A percentile compares a stretch with the other conserved stretches of the same genome.
phyloP scores from a whole-genome alignment of 2,888 invertebrate genomes.

The Lasioglossum pauxillum region DNA sequence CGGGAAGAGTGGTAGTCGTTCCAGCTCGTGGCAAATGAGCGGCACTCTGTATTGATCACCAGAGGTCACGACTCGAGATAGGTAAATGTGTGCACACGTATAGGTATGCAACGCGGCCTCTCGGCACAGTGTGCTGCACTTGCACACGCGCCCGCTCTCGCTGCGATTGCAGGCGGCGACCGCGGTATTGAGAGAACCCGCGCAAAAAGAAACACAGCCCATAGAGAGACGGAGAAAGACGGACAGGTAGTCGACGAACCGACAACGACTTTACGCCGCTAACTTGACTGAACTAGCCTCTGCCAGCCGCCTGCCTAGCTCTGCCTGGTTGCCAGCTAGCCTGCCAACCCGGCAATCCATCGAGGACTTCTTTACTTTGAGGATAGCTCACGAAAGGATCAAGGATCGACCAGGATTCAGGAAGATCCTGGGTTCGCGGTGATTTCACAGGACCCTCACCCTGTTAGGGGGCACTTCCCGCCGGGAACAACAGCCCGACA shows the following conservation, averaged over 20 bases:
- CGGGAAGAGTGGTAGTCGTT: conserved; percentile 62
- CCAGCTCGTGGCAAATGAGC: conserved; percentile 72
- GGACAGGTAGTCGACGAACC: conserved; percentile 53
- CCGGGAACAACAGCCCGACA: too few relatives aligned
- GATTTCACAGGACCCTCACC: too few relatives aligned
- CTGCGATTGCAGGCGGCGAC: conserved; percentile 60
- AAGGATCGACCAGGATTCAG: too few relatives aligned
- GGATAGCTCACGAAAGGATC: too few relatives aligned
- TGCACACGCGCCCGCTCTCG: conserved; percentile 27
- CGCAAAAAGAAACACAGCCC: conserved; percentile 18
- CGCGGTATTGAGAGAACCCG: conserved; percentile 49
- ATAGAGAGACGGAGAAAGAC: conserved; percentile 29
- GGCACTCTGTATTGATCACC: conserved; percentile 72
- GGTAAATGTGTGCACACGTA: conserved; percentile 60
- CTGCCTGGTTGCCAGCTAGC: neutral
- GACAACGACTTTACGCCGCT: conserved; percentile 58
- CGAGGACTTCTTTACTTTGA: too few relatives aligned
- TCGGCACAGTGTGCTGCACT: conserved; percentile 1
- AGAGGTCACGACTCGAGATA: conserved; percentile 70
- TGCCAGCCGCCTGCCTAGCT: neutral
- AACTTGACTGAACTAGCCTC: conserved; percentile 48
- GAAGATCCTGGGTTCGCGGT: too few relatives aligned
- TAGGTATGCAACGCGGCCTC: conserved; percentile 14
- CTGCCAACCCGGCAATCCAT: neutral
- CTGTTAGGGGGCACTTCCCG: too few relatives aligned